Evolutionary conservation across 2,797 vertebrate species (phyloP).

Genomic region (Spinibarbus caldwelli): DNA sequence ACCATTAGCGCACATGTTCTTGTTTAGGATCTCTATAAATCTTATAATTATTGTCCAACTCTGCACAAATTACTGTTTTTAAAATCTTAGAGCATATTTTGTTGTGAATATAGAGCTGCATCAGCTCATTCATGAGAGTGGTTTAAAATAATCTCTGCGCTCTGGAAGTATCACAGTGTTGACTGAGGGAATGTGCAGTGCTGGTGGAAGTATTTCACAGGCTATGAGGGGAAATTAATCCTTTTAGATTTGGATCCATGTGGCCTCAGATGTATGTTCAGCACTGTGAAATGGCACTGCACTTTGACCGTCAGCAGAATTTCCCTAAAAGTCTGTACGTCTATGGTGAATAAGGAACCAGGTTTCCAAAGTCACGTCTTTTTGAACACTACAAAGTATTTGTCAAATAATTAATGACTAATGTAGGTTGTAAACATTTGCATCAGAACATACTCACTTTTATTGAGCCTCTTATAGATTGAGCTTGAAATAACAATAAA

Average conservation of each 20-base stretch:
- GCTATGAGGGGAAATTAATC: conserved; percentile 44
- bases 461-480: neutral
- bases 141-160: neutral
- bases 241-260: conserved; percentile 41
- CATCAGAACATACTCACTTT: conserved; percentile 4
- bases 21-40: conserved; percentile 18
- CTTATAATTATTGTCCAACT: neutral
- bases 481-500: neutral
- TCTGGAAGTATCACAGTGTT: conserved; percentile 7
- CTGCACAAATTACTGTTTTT: neutral
- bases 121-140: conserved; percentile 2
- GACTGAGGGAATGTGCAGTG: conserved; percentile 22
- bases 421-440: neutral
- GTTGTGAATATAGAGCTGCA: neutral
- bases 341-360: conserved; percentile 18
- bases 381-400: conserved; percentile 5
- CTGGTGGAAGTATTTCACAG: conserved; percentile 26
- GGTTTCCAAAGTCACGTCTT: conserved; percentile 13
- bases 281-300: conserved; percentile 40
- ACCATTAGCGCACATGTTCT: neutral
- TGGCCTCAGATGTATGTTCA: conserved; percentile 34
- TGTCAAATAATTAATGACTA: neutral
- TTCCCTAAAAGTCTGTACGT: conserved; percentile 26
- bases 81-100: neutral
- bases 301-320: conserved; percentile 46